Base-by-base conservation (phyloP, 2,797 vertebrate genomes). In the Amniataba percoides region DNA sequence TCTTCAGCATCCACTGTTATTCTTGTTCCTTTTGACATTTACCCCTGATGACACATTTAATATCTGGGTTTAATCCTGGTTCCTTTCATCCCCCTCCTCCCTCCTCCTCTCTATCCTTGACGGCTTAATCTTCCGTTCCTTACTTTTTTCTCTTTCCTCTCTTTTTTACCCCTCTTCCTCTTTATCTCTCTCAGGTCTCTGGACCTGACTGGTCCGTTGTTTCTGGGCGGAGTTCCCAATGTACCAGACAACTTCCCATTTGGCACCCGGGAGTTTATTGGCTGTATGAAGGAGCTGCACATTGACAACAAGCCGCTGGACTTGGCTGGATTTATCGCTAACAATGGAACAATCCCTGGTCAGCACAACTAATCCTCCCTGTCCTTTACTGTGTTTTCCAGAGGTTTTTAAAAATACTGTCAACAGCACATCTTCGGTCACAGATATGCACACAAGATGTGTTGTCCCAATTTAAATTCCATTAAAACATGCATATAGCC, bases 181-280 rank as follows among this genome's bases (percentile, higher is more conserved):
- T 39, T 42, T 51, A 40, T 34, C 45, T 68, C 78, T 64, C 31
- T 76, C 67, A 96, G 95, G 81, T 96, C 95, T 86, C 85, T 96
- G 78, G 95, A 96, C 75, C 87, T 96, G 73, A 95, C 95, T 4
- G 95, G 95, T 9, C 95, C 95, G 0, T 89, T 96, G 78, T 95
- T 99, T 87, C 94, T 99, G 23, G 98, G 98, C 5, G 98, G 98
- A 49, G 97, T 99, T 67, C 98, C 98, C 77, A 99, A 99, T 65
- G 96, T 99, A 53, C 97, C 97, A 0, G 98, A 98, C 90, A 99
- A 98, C 94, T 99, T 99, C 83, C 97, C 97, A 0, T 96, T 99
- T 74, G 93, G 95, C 69, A 95, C 96, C 83, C 95, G 97, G 62
- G 97, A 99, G 90, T 99, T 99, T 85, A 95, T 97, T 4, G 98